Conservation (phyloP, 2,888 invertebrate species). For the Lordiphosa andalusiaca region DNA sequence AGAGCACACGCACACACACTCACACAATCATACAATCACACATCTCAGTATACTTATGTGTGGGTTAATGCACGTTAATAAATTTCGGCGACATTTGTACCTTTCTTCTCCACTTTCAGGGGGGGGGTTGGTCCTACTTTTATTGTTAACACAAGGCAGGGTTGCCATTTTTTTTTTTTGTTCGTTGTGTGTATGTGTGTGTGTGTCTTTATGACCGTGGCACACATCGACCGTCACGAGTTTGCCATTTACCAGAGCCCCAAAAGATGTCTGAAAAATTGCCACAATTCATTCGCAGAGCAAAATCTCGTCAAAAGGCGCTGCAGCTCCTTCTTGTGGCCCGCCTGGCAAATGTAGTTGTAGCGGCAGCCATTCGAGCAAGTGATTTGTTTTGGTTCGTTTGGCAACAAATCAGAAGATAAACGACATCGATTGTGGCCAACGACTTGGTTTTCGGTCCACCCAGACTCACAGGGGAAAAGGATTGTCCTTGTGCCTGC, state of each 20-base stretch:
- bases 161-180: slow-evolving; percentile 43
- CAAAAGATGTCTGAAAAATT: slow-evolving; percentile 67
- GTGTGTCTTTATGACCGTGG: slow-evolving; percentile 46
- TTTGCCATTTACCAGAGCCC: slow-evolving; percentile 19
- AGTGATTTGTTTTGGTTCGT: slow-evolving; percentile 72
- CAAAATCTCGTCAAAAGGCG: slow-evolving; percentile 40
- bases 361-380: slow-evolving; percentile 54
- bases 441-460: slow-evolving; percentile 54
- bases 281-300: slow-evolving; percentile 65
- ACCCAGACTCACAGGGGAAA: slow-evolving; percentile 21
- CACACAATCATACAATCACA: slow-evolving; percentile 11
- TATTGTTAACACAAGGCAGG: slow-evolving; percentile 62
- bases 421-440: slow-evolving; percentile 70
- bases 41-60: slow-evolving; percentile 29
- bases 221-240: slow-evolving; percentile 32
- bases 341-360: slow-evolving; percentile 40
- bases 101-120: slow-evolving; percentile 41
- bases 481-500: slow-evolving; percentile 15
- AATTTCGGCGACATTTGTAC: slow-evolving; percentile 68
- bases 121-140: slow-evolving; percentile 35
- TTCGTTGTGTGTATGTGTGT: background rate
- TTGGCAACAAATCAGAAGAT: slow-evolving; percentile 72
- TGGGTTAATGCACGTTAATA: slow-evolving; percentile 63
- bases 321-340: slow-evolving; percentile 36
- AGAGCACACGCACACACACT: slow-evolving; percentile 1